Conservation (phyloP, 37 sponge, comb jelly and placozoan genomes). For the Amphimedon queenslandica region DNA sequence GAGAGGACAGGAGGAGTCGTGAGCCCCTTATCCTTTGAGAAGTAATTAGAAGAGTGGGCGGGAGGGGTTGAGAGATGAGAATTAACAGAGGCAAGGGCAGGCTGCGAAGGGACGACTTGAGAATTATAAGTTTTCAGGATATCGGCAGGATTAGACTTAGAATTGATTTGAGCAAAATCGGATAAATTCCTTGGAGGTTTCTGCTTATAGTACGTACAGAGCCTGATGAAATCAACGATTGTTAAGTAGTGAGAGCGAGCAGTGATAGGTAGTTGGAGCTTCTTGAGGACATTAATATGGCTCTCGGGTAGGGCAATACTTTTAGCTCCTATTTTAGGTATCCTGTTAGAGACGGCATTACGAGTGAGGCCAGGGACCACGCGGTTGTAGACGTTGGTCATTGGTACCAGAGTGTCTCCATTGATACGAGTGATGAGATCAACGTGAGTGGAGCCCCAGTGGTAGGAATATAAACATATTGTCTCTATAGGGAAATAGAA, state of each 20-base stretch:
- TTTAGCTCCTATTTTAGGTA: constrained; percentile 39
- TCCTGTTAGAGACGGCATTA: constrained; percentile 50
- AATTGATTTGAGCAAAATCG: constrained; percentile 22
- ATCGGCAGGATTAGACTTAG: constrained; percentile 9
- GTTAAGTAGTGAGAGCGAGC: constrained; percentile 48
- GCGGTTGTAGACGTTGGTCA: constrained; percentile 38
- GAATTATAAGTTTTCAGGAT: constrained; percentile 23
- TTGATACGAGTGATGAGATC: constrained; percentile 24
- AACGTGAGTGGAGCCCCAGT: constrained; percentile 16
- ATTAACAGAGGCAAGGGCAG: not conserved
- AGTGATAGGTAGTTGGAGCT: constrained; percentile 24
- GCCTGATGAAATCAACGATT: constrained; percentile 39
- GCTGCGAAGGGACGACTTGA: not conserved
- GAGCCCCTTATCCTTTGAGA: too few relatives aligned
- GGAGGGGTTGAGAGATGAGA: not conserved
- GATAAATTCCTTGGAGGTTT: constrained; percentile 9
- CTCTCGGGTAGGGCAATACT: constrained; percentile 35
- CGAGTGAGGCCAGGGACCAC: constrained; percentile 43
- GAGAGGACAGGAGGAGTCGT: not conserved
- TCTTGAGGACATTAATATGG: constrained; percentile 38
- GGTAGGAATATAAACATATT: constrained; percentile 30
- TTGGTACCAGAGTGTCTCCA: constrained; percentile 23
- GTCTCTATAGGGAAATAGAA: constrained; percentile 18
- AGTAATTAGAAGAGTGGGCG: too few relatives aligned
- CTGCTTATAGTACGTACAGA: constrained; percentile 35